A percentile compares a stretch with the other conserved stretches of the same genome.
phyloP scores from a whole-genome alignment of 2,888 invertebrate genomes.

The Oxyteleia sp. region DNA sequence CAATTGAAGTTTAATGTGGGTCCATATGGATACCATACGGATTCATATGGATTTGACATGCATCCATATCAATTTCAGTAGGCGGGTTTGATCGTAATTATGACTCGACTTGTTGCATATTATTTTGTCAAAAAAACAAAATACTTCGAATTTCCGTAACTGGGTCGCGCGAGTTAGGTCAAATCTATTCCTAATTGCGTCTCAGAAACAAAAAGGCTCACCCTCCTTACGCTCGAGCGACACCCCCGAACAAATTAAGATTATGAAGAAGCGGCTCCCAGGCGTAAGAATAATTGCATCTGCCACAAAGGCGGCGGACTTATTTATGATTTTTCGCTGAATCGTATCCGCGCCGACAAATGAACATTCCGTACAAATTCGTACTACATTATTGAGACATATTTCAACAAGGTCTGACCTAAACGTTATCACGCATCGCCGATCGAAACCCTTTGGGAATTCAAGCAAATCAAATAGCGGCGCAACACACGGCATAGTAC shows the following conservation, averaged over 20 bases:
- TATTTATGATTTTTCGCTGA: constrained; percentile 52
- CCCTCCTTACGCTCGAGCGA: constrained; percentile 25
- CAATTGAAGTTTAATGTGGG: too few species aligned
- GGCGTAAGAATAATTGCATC: constrained; percentile 56
- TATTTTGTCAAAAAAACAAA: too few species aligned
- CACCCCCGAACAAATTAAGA: constrained; percentile 13
- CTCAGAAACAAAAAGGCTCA: constrained; percentile 10
- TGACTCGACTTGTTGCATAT: too few species aligned
- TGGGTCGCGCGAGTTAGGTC: constrained; percentile 18
- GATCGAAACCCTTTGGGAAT: constrained; percentile 76
- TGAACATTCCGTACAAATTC: constrained; percentile 69
- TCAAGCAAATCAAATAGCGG: constrained; percentile 83
- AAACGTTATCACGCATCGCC: constrained; percentile 73
- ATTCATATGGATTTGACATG: too few species aligned
- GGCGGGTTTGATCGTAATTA: too few species aligned
- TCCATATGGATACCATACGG: too few species aligned
- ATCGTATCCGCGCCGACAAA: constrained; percentile 51
- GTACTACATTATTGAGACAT: constrained; percentile 72
- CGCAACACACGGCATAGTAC: constrained; percentile 77
- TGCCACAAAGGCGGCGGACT: constrained; percentile 46
- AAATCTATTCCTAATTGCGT: constrained; percentile 41
- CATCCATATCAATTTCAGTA: too few species aligned
- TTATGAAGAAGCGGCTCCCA: too few species aligned
- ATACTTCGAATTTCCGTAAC: too few species aligned
- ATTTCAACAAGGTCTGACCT: constrained; percentile 73